Evolutionary conservation across 2,113 vertebrate species (phyloP), one percentile per base, ranked within the genome.

Genomic region (Xiphophorus couchianus): DNA sequence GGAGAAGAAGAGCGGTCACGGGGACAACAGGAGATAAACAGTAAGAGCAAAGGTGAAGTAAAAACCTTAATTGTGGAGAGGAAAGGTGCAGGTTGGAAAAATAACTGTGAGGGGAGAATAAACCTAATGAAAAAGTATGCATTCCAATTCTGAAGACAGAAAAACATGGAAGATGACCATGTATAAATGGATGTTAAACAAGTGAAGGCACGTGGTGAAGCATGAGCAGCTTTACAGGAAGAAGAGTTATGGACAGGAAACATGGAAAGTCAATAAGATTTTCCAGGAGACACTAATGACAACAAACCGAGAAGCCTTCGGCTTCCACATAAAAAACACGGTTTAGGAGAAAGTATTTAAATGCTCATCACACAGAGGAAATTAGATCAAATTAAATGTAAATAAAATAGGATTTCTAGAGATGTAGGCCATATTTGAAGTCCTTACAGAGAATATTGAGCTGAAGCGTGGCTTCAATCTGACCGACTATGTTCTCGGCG

Each of bases 371-470:
- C 63, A 74, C 71, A 74, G 62, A 78, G 78, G 54, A 87, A 80
- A 86, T 84, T 42, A 81, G 66, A 78, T 15, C 58, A 69, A 76
- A 78, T 76, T 72, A 62, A 74, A 77, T 25, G 27, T 22, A 19
- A 54, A 13, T 67, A 62, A 73, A 77, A 44, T 58, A 69, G 42
- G 15, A 69, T 75, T 81, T 66, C 61, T 69, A 29, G 25, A 81
- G 69, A 80, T 29, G 42, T 33, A 78, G 54, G 64, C 29, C 37
- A 35, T 28, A 11, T 63, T 37, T 63, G 62, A 64, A 68, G 86
- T 93, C 93, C 97, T 95, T 96, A 99, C 98, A 99, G 91, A 96
- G 96, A 81, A 99, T 96, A 0, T 96, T 96, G 88, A 99, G 96
- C 85, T 96, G 93, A 0, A 97, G 95, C 63, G 94, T 95, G 80